Evolutionary conservation across 2,888 invertebrate species (phyloP).

Genomic region (Cantharis nigra): DNA sequence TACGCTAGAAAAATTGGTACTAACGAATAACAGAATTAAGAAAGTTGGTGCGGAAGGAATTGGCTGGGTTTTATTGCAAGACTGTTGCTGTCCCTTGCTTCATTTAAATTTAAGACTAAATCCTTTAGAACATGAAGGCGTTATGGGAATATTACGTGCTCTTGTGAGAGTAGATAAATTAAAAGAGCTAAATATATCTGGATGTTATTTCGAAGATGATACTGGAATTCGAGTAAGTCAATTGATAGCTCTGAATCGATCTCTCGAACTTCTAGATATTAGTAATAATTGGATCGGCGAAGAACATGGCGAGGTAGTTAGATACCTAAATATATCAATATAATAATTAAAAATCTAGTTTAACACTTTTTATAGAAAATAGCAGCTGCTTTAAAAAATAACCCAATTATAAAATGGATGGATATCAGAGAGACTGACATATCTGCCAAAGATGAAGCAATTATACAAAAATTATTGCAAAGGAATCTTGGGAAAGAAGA

Average conservation of each 20-base stretch:
- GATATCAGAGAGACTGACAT: constrained; percentile 55
- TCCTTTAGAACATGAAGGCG: constrained; percentile 64
- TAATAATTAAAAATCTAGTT: neutral
- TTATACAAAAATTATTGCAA: constrained; percentile 56
- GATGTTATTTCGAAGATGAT: constrained; percentile 60
- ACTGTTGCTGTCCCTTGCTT: constrained; percentile 45
- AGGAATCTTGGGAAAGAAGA: constrained; percentile 51
- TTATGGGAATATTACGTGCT: constrained; percentile 63
- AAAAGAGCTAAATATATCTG: constrained; percentile 61
- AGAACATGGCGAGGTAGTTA: constrained; percentile 55
- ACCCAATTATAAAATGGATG: constrained; percentile 45
- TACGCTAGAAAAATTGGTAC: constrained; percentile 55
- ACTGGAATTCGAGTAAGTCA: constrained; percentile 61
- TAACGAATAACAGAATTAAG: constrained; percentile 34
- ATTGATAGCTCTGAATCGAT: constrained; percentile 60
- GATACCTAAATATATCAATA: neutral
- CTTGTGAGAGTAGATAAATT: constrained; percentile 62
- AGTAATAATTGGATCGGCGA: constrained; percentile 65
- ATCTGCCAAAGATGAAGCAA: constrained; percentile 55
- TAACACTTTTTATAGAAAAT: constrained; percentile 1
- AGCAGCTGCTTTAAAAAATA: constrained; percentile 31
- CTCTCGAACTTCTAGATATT: constrained; percentile 61
- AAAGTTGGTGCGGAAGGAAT: constrained; percentile 46
- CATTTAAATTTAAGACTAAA: constrained; percentile 64
- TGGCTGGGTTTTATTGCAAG: constrained; percentile 47